These are phyloP conservation scores for Puntigrus tetrazona DNA, from an alignment of 2,113 vertebrate species.

Conservation along the genomic window DNA sequence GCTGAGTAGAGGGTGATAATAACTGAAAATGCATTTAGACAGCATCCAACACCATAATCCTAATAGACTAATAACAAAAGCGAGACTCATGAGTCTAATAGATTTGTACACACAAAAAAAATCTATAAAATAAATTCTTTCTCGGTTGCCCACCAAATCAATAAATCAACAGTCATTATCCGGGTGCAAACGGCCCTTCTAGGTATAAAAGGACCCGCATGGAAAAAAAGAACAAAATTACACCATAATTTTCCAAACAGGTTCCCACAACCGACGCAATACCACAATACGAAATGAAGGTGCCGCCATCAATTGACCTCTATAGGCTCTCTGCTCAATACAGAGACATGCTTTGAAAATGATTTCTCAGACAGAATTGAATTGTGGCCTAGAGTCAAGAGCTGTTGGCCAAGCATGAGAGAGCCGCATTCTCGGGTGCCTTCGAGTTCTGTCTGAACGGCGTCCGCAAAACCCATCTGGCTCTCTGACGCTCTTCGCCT, in stretches of 20 bases:
- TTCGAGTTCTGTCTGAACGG: not conserved
- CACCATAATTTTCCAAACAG: conserved; percentile 31
- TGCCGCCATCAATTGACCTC: conserved; percentile 42
- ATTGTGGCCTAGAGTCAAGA: conserved; percentile 41
- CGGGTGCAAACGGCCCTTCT: not conserved
- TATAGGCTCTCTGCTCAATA: conserved; percentile 26
- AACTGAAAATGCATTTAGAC: not conserved
- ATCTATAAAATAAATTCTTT: not conserved
- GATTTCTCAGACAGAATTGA: conserved; percentile 42
- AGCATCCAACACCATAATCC: not conserved
- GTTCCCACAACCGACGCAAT: not conserved
- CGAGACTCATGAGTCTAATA: not conserved
- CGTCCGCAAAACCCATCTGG: conserved; percentile 24
- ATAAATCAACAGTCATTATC: conserved; percentile 34
- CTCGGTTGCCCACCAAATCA: not conserved
- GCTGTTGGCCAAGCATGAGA: conserved; percentile 36
- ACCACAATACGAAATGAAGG: conserved; percentile 12
- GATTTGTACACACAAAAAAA: not conserved
- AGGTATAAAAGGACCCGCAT: not conserved
- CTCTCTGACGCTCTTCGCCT: conserved; percentile 20
- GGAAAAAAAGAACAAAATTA: conserved; percentile 23
- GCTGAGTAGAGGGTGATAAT: not conserved
- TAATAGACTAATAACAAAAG: not conserved
- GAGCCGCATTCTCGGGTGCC: not conserved
- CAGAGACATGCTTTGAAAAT: conserved; percentile 38